phyloP scores from a whole-genome alignment of 2,113 vertebrate species.

The Cinclus mexicanus region DNA sequence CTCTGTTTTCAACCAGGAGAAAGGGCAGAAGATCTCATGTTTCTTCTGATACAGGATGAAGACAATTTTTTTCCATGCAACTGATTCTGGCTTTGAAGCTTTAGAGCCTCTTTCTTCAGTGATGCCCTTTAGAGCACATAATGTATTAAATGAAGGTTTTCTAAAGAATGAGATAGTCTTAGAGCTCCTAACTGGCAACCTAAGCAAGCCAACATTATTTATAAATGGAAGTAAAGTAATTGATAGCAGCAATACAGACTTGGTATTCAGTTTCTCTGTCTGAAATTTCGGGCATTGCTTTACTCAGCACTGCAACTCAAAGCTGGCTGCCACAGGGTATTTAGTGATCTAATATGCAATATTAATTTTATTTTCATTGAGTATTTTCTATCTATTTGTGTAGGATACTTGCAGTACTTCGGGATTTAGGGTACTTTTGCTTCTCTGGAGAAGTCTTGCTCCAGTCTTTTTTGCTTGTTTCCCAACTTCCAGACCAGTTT shows the following conservation, averaged over 20 bases:
- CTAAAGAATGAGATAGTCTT: background rate
- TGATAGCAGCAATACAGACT: background rate
- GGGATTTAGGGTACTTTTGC: background rate
- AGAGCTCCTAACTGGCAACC: background rate
- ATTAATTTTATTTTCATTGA: background rate
- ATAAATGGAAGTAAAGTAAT: conserved; percentile 50
- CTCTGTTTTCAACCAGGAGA: background rate
- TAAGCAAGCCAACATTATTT: conserved; percentile 27
- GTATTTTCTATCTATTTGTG: background rate
- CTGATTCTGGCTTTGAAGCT: background rate
- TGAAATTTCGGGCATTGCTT: background rate
- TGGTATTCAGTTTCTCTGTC: background rate
- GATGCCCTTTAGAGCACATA: background rate
- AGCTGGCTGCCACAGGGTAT: background rate
- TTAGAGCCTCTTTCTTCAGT: background rate
- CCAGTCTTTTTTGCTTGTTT: background rate
- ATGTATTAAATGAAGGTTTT: background rate
- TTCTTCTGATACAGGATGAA: background rate
- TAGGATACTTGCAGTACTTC: background rate
- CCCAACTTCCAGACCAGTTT: background rate
- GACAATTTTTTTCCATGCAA: background rate
- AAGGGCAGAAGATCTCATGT: background rate
- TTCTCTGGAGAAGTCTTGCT: background rate
- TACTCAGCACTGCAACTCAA: background rate
- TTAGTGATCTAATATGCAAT: background rate